phyloP scores from a whole-genome alignment of 1,140 invertebrate genomes.

The Dreissena rostriformis region DNA sequence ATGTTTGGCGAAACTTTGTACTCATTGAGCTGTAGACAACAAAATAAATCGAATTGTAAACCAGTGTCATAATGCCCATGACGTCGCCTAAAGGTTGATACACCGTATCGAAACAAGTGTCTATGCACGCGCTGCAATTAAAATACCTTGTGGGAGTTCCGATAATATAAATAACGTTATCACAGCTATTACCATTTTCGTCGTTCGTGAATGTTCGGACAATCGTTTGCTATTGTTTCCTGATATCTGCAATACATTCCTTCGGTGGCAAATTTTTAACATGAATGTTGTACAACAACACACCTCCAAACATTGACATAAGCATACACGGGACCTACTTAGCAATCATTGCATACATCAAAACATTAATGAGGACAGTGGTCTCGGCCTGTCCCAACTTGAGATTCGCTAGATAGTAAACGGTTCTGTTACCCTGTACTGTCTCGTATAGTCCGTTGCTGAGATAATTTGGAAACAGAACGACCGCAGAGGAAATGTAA shows the following conservation, averaged over 20 bases:
- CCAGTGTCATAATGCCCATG: slow-evolving; percentile 94
- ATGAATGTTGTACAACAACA: slow-evolving; percentile 80
- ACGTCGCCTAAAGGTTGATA: slow-evolving; percentile 88
- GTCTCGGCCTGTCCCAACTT: slow-evolving; percentile 76
- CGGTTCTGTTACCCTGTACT: slow-evolving; percentile 22
- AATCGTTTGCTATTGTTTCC: background rate
- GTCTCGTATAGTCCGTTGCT: slow-evolving; percentile 61
- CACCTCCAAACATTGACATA: slow-evolving; percentile 81
- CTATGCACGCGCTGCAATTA: slow-evolving; percentile 77
- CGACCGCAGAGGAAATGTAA: slow-evolving; percentile 87
- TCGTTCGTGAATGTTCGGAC: slow-evolving; percentile 91
- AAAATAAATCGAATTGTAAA: slow-evolving; percentile 96
- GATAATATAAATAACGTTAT: slow-evolving; percentile 92
- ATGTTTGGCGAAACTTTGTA: slow-evolving; percentile 93
- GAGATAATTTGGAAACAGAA: slow-evolving; percentile 89
- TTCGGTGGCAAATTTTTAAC: slow-evolving; percentile 60
- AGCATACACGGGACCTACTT: slow-evolving; percentile 81
- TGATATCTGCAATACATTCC: background rate
- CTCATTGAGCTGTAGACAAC: slow-evolving; percentile 97
- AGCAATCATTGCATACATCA: slow-evolving; percentile 74
- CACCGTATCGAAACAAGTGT: slow-evolving; percentile 76
- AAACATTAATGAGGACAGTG: slow-evolving; percentile 66
- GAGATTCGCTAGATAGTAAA: slow-evolving; percentile 73
- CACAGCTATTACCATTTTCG: slow-evolving; percentile 94
- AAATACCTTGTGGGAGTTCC: slow-evolving; percentile 88